Conservation (phyloP, 1,140 invertebrate genomes). For the Hestina assimilis region DNA sequence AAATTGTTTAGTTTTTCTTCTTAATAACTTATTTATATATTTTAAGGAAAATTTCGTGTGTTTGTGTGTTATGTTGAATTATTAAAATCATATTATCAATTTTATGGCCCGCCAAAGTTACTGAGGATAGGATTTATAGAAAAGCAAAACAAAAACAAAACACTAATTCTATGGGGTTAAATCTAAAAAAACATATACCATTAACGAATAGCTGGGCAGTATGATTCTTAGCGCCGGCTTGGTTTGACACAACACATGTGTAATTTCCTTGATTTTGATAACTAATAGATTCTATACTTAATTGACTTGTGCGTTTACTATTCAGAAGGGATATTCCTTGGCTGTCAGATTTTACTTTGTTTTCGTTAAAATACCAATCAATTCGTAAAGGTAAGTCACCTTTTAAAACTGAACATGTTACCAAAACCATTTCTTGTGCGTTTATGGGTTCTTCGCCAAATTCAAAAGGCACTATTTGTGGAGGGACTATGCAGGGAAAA, state of each 20-base stretch:
- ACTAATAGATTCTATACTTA: conserved; percentile 84
- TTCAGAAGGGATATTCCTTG: conserved; percentile 81
- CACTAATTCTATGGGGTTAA: conserved; percentile 36
- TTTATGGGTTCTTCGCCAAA: conserved; percentile 79
- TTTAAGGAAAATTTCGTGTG: not conserved
- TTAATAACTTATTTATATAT: not conserved
- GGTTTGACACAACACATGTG: conserved; percentile 84
- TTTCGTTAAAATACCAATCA: conserved; percentile 81
- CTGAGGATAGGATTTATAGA: conserved; percentile 40
- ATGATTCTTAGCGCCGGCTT: conserved; percentile 81
- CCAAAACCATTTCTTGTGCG: conserved; percentile 80
- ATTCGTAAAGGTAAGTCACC: conserved; percentile 83
- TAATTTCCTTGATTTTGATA: conserved; percentile 86
- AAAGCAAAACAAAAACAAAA: conserved; percentile 36
- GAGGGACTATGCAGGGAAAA: conserved; percentile 74
- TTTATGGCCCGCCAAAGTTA: conserved; percentile 75
- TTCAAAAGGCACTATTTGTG: conserved; percentile 80
- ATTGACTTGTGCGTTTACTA: conserved; percentile 82
- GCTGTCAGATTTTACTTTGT: conserved; percentile 65
- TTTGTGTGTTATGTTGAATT: not conserved
- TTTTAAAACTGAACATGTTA: conserved; percentile 80
- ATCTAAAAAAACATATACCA: conserved; percentile 73
- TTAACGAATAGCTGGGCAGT: conserved; percentile 84
- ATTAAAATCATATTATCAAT: conserved; percentile 3
- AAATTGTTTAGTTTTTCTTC: conserved; percentile 39